phyloP scores from a whole-genome alignment of 2,797 vertebrate genomes.

The Botia almorhae region DNA sequence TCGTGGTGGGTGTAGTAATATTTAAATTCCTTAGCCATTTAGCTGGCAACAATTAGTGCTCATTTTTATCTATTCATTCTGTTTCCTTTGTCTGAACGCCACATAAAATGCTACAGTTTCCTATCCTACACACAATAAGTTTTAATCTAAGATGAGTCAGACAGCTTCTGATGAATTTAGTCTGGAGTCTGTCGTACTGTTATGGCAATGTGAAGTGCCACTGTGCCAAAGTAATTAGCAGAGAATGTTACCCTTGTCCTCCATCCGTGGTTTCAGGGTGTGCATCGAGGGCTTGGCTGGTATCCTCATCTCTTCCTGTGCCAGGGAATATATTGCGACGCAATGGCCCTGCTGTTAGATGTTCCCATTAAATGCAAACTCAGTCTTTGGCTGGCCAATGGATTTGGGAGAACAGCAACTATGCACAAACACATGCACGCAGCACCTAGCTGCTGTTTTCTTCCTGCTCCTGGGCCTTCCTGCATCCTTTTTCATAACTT shows the following conservation, averaged over 20 bases:
- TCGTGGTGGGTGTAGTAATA: conserved; percentile 15
- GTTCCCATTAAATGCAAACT: conserved; percentile 32
- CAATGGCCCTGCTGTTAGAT: conserved; percentile 49
- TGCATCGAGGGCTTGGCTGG: conserved; percentile 7
- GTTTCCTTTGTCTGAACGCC: conserved; percentile 22
- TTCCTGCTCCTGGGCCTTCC: neutral
- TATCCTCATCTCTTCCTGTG: conserved; percentile 27
- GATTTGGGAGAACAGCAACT: conserved; percentile 24
- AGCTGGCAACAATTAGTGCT: conserved; percentile 28
- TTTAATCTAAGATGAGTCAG: conserved; percentile 27
- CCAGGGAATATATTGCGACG: conserved; percentile 42
- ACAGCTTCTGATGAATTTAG: conserved; percentile 31
- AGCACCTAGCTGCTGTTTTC: neutral
- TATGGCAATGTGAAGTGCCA: conserved; percentile 19
- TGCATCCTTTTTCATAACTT: neutral
- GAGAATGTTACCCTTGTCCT: conserved; percentile 40
- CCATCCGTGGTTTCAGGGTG: conserved; percentile 31
- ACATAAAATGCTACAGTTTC: conserved; percentile 12
- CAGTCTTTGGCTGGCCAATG: conserved; percentile 33
- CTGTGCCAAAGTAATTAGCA: conserved; percentile 51
- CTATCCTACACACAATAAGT: conserved; percentile 18
- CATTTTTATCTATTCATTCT: neutral
- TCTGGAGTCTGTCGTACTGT: conserved; percentile 15
- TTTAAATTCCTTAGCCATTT: conserved; percentile 21
- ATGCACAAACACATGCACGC: neutral